Evolutionary conservation across 2,797 vertebrate genomes (phyloP), one percentile per base, ranked within the genome.

Genomic region (Otolemur crassicaudatus): DNA sequence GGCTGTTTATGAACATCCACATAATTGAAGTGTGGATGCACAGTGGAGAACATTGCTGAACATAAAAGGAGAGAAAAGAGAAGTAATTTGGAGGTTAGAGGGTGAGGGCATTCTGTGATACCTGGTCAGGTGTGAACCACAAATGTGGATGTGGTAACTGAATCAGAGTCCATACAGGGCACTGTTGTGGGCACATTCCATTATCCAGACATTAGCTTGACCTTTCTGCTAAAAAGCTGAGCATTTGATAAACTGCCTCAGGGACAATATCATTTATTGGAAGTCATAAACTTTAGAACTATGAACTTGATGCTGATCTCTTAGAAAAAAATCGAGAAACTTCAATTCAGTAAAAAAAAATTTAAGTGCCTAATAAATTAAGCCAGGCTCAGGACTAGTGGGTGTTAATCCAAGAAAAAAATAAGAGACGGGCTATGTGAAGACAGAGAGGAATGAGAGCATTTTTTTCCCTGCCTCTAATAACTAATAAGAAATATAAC

Each of bases 201-300:
- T 70, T 34, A 83, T 49, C 58, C 70, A 86, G 49, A 67, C 9
- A 31, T 77, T 61, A 72, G 60, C 29, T 40, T 96, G 90, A 58
- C 70, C 22, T 83, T 92, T 91, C 76, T 92, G 63, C 56, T 95
- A 70, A 93, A 93, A 76, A 96, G 58, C 56, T 29, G n/a, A 96
- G 12, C 43, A 34, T 75, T 67, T 81, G 53, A 95, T 89, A 85
- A 65, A 67, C 82, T 58, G 23, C 25, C 56, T 92, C 23, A 29
- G 37, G 83, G 40, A 72, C 29, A 85, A 8, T 90, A 72, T 90
- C 76, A 37, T 69, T 91, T 85, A 93, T 61, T 73, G 23, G 43
- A 91, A 46, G 46, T 65, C 67, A 96, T 96, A 88, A 95, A 89
- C 34, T 95, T 3, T 72, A 81, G 76, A 73, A 40, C 76, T 90